A percentile compares a stretch with the other conserved stretches of the same genome.
phyloP scores from a whole-genome alignment of 2,888 invertebrate species.

The Platynereis dumerilii region DNA sequence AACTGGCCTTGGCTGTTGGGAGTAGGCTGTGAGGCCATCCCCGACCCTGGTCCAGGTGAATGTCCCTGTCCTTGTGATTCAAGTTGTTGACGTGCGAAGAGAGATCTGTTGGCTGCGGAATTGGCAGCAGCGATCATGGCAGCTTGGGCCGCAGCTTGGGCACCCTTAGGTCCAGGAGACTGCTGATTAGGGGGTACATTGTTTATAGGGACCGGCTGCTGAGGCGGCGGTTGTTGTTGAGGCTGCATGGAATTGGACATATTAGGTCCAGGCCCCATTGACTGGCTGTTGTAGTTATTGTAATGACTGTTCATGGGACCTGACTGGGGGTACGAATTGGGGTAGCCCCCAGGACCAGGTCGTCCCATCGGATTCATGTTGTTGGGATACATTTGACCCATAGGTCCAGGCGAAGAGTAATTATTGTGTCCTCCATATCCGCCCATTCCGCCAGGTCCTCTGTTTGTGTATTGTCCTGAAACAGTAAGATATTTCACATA shows the following conservation, averaged over 20 bases:
- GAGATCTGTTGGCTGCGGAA: slow-evolving; percentile 39
- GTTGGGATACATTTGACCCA: neutral
- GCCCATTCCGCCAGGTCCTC: too few species aligned
- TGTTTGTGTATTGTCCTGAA: too few species aligned
- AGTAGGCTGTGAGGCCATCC: too few species aligned
- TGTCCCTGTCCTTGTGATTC: slow-evolving; percentile 4
- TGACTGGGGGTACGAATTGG: neutral
- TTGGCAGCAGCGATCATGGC: slow-evolving; percentile 58
- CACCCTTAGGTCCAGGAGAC: slow-evolving; percentile 47
- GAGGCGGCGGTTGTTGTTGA: slow-evolving; percentile 11
- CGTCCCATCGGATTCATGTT: neutral
- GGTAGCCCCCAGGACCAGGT: too few species aligned
- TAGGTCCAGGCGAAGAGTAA: neutral
- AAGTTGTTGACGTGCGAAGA: slow-evolving; percentile 4
- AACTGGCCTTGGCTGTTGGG: too few species aligned
- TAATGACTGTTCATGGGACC: slow-evolving; percentile 2
- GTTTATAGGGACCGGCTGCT: neutral
- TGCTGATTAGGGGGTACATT: neutral
- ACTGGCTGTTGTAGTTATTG: slow-evolving; percentile 14
- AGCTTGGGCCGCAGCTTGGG: slow-evolving; percentile 59
- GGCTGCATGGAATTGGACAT: slow-evolving; percentile 26
- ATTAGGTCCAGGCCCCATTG: slow-evolving; percentile 25
- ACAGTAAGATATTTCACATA: too few species aligned
- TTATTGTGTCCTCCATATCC: too few species aligned
- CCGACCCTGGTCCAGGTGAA: neutral